phyloP scores from a whole-genome alignment of 2,888 invertebrate genomes.

The Morpho achilles region DNA sequence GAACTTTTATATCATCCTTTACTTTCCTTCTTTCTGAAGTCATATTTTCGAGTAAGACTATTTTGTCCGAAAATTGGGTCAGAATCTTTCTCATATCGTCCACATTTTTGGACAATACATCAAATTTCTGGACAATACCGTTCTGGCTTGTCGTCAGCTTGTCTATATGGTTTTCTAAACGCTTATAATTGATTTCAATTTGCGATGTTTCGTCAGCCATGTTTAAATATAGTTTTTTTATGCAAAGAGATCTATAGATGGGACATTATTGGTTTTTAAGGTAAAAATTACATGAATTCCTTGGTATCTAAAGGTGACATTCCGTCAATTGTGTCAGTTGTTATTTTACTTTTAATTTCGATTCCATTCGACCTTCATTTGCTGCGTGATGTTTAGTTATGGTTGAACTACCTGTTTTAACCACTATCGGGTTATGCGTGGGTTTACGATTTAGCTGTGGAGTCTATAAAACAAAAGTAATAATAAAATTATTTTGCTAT shows the following conservation, averaged over 20 bases:
- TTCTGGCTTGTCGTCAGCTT: constrained; percentile 49
- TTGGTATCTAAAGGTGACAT: too few relatives aligned
- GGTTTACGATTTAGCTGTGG: too few relatives aligned
- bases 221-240: constrained; percentile 12
- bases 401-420: too few relatives aligned
- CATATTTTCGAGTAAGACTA: constrained; percentile 47
- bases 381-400: too few relatives aligned
- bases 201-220: constrained; percentile 36
- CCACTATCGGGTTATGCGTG: too few relatives aligned
- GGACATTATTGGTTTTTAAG: constrained; percentile 21
- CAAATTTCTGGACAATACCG: constrained; percentile 50
- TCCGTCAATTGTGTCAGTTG: not conserved
- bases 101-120: constrained; percentile 47
- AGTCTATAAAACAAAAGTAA: too few relatives aligned
- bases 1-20: constrained; percentile 44
- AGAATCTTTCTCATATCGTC: constrained; percentile 49
- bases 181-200: constrained; percentile 37
- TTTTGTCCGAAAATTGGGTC: constrained; percentile 47
- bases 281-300: not conserved
- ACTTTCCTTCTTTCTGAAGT: constrained; percentile 44
- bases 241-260: constrained; percentile 12
- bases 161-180: constrained; percentile 47
- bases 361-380: not conserved
- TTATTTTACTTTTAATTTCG: not conserved
- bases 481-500: too few relatives aligned